Percentiles rank a stretch among this genome's conserved stretches.
Evolutionary conservation across 2,888 invertebrate species (phyloP).

Genomic region (Drosophila pegasa): DNA sequence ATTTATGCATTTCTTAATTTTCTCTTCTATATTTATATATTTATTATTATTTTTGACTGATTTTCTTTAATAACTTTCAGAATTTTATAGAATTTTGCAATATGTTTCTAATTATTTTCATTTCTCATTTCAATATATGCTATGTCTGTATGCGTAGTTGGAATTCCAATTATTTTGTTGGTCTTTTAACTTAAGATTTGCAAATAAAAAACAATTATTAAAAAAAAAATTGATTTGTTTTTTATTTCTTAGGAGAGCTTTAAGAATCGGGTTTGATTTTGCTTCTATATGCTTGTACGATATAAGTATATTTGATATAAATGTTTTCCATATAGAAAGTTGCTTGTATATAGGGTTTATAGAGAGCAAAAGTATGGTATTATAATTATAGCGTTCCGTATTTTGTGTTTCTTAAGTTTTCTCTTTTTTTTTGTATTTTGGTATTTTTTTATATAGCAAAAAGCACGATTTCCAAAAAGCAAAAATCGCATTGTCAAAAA

Average conservation of each 20-base stretch:
- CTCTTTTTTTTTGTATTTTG: conserved; percentile 14
- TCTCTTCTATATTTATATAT: conserved; percentile 26
- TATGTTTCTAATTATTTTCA: conserved; percentile 16
- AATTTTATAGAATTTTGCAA: conserved; percentile 37
- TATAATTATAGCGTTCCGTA: conserved; percentile 61
- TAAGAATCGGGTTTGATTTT: conserved; percentile 29
- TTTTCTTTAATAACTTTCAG: conserved; percentile 48
- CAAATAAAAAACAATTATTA: conserved; percentile 25
- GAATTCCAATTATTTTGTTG: conserved; percentile 39
- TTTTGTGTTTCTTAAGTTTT: conserved; percentile 44
- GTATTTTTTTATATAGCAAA: conserved; percentile 61
- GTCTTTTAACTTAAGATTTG: conserved; percentile 41
- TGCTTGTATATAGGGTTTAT: conserved; percentile 73
- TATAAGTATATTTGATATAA: conserved; percentile 62
- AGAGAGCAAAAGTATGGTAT: conserved; percentile 72
- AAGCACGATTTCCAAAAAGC: conserved; percentile 81
- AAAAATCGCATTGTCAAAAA: conserved; percentile 79
- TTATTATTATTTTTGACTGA: conserved; percentile 35
- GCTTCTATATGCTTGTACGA: conserved; percentile 37
- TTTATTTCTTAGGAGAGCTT: conserved; percentile 36
- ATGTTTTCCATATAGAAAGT: conserved; percentile 64
- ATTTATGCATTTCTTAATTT: conserved; percentile 44
- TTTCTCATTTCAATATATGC: conserved; percentile 24
- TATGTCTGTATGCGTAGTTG: conserved; percentile 64
- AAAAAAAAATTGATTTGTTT: conserved; percentile 1